Evolutionary conservation across 2,888 invertebrate species (phyloP).

Genomic region (Augiades crinisus): DNA sequence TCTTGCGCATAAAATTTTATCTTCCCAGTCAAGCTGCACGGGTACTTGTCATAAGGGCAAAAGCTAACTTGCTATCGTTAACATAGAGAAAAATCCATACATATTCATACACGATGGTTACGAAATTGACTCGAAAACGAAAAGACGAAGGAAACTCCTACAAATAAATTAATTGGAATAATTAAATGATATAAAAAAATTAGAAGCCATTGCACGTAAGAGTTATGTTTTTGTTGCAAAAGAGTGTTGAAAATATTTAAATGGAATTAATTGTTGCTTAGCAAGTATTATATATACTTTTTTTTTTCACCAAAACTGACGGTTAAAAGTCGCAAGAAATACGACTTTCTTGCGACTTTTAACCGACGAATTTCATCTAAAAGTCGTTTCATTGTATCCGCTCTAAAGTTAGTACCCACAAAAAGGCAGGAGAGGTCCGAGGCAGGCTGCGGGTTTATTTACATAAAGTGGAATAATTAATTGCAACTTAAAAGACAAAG

Average conservation of each 20-base stretch:
- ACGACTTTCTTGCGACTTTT: not conserved
- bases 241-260: too few species aligned
- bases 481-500: slow-evolving; percentile 75
- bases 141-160: too few species aligned
- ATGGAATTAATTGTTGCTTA: too few species aligned
- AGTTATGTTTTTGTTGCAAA: too few species aligned
- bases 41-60: not conserved
- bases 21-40: not conserved
- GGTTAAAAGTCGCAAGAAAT: too few species aligned
- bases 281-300: too few species aligned
- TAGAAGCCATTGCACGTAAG: too few species aligned
- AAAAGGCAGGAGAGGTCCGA: slow-evolving; percentile 54
- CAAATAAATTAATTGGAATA: too few species aligned
- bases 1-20: not conserved
- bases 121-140: too few species aligned
- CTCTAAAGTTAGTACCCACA: slow-evolving; percentile 37
- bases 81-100: not conserved
- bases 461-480: slow-evolving; percentile 78
- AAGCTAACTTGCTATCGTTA: not conserved
- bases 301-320: too few species aligned
- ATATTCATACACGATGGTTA: not conserved
- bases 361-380: not conserved
- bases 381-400: slow-evolving; percentile 2
- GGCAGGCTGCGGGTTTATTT: slow-evolving; percentile 58
- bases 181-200: too few species aligned